Base-by-base conservation (phyloP, 2,888 invertebrate species). In the Prenolepis imparis region DNA sequence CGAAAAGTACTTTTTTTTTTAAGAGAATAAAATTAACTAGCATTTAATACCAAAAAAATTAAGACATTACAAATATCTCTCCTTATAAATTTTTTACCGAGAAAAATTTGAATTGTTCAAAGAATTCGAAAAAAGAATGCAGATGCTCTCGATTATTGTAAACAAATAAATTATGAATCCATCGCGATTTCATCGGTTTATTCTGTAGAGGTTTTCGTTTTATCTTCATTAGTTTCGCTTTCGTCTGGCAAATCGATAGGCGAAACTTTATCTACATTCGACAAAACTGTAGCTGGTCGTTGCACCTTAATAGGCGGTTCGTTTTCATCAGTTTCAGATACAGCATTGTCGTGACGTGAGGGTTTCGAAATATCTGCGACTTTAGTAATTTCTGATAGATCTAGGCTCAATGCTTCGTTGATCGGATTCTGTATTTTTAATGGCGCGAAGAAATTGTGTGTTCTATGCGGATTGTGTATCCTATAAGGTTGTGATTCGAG, bases 191-290 rank as follows among this genome's bases (percentile, higher is more conserved):
- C 82, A 24, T 87, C 83, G 39, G 70, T 81, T 12, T 39, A 32
- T 36, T 67, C 28, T 8, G 18, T 80, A 15, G 48, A 36, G 21
- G 82, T 68, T 48, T 73, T 78, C 28, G 28, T 73, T 48, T 66
- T 28, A 5, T 73, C 55, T 67, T 77, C 15, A 9, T n/a, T 6
- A n/a, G n/a, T 28, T 48, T 81, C 24, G 52, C 64, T 55, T 32
- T 67, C 21, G 64, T 80, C 39, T 32, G 28, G 57, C 67, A 70
- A 15, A 15, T 52, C 44, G 36, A 66, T 32, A 9, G 86, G 82
- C 5, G 81, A 67, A 32, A 86, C 0, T 84, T 90, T 90, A 3
- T 67, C 64, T 18, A 90, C 84, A 55, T 90, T 89, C 5, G 84
- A 70, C 18, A 83, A 55, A 61, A 84, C 2, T 28, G 70, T 52